These are phyloP conservation scores for Alca torda DNA, from an alignment of 2,797 vertebrate species.

Conservation along the genomic window DNA sequence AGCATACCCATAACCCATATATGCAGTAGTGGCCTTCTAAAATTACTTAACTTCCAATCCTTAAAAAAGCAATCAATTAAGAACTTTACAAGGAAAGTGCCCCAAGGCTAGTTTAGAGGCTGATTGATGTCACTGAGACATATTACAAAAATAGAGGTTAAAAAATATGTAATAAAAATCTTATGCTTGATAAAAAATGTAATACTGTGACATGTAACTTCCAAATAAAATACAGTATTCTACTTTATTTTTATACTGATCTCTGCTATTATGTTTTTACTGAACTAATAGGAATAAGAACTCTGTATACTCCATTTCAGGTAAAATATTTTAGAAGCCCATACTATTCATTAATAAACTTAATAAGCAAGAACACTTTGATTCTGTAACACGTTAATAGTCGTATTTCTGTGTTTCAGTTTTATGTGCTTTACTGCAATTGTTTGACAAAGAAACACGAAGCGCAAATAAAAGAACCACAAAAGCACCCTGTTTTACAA, in stretches of 20 bases:
- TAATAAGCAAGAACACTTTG: not conserved
- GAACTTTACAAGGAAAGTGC: conserved; percentile 66
- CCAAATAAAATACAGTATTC: not conserved
- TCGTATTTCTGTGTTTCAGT: not conserved
- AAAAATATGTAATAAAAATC: conserved; percentile 49
- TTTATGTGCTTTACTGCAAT: not conserved
- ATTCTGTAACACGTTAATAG: not conserved
- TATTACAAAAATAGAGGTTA: conserved; percentile 52
- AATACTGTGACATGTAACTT: conserved; percentile 5
- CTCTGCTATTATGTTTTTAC: not conserved
- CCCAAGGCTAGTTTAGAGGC: conserved; percentile 65
- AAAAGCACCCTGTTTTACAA: not conserved
- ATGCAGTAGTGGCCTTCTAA: conserved; percentile 34
- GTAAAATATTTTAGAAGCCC: conserved; percentile 1
- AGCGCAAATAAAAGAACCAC: not conserved
- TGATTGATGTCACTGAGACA: conserved; percentile 58
- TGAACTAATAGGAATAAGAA: conserved; percentile 29
- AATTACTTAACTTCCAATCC: conserved; percentile 47
- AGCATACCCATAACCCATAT: not conserved
- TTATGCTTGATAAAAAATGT: conserved; percentile 21
- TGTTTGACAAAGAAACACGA: not conserved
- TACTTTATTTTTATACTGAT: not conserved
- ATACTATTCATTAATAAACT: not conserved
- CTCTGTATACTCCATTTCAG: not conserved
- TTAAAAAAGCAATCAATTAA: conserved; percentile 69